Evolutionary conservation across 2,888 invertebrate species (phyloP), one percentile per base, ranked within the genome.

Genomic region (Pandemis cinnamomeana): DNA sequence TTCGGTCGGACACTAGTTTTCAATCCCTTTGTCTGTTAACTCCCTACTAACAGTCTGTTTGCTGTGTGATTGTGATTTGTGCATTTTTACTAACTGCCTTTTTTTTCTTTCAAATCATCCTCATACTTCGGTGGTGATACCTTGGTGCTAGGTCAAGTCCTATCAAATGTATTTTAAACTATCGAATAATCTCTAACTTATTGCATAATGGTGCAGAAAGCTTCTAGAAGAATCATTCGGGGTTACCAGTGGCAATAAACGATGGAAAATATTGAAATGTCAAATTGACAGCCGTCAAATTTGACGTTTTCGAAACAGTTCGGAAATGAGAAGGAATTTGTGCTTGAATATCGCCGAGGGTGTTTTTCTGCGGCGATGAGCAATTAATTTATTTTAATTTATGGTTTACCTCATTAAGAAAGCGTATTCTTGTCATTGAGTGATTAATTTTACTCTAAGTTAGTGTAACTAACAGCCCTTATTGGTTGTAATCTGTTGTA

Each of bases 341-440:
- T 66, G 74, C 74, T 74, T 74, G 61, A 74, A 71, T 71, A 67
- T 74, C 67, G 67, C 61, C 61, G 27, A n/a, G 27, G 42, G 58
- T 55, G 15, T 46, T 46, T 44, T 67, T 55, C 20, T 3, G 41
- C 53, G 71, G 71, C 67, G 67, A 58, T 75, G 58, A 68, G 67
- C 77, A 72, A 75, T 80, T 80, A 82, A 81, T 79, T 80, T 81
- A 83, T 83, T 81, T 82, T 81, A 85, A 83, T 86, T 83, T 80
- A 81, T 81, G 77, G 84, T 81, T 84, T 87, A 83, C 85, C 83
- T 87, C 86, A 87, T 81, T 81, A 77, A 78, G 80, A 81, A 87
- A 83, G 84, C 86, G 87, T 88, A 86, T 87, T 89, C 88, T 91
- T 91, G 90, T 91, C 89, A 90, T 85, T 85, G 85, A 89, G 89